Conservation (phyloP, 2,888 invertebrate genomes). For the Callinectes sapidus region DNA sequence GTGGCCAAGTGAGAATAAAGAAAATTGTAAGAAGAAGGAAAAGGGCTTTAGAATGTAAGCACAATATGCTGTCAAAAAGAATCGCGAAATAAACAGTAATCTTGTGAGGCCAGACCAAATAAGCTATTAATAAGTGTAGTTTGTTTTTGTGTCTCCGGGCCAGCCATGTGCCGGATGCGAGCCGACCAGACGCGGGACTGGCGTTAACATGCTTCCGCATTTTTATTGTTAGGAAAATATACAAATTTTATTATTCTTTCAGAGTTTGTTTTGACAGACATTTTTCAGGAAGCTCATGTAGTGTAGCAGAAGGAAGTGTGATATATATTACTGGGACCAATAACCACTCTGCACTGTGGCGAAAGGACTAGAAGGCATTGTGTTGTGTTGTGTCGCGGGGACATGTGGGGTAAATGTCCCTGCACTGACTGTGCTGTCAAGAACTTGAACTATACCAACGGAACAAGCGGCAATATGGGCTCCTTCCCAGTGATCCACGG, state of each 20-base stretch:
- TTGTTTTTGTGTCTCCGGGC: constrained; percentile 45
- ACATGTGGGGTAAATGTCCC: constrained; percentile 59
- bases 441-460: constrained; percentile 39
- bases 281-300: neutral
- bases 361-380: neutral
- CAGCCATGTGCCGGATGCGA: constrained; percentile 20
- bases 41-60: neutral
- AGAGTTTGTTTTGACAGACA: neutral
- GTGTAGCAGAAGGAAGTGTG: neutral
- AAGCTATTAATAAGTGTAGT: neutral
- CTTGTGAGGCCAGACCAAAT: neutral
- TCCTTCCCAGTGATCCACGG: constrained; percentile 54
- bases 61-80: neutral
- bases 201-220: constrained; percentile 18
- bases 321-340: constrained; percentile 36
- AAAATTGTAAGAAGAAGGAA: neutral
- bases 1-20: neutral
- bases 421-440: constrained; percentile 53
- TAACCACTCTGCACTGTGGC: neutral
- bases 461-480: constrained; percentile 54
- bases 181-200: neutral
- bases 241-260: neutral
- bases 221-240: neutral
- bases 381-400: neutral
- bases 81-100: neutral